These are phyloP conservation scores for Oxygymnocypris stewartii DNA, from an alignment of 2,113 vertebrate genomes.

Conservation along the genomic window DNA sequence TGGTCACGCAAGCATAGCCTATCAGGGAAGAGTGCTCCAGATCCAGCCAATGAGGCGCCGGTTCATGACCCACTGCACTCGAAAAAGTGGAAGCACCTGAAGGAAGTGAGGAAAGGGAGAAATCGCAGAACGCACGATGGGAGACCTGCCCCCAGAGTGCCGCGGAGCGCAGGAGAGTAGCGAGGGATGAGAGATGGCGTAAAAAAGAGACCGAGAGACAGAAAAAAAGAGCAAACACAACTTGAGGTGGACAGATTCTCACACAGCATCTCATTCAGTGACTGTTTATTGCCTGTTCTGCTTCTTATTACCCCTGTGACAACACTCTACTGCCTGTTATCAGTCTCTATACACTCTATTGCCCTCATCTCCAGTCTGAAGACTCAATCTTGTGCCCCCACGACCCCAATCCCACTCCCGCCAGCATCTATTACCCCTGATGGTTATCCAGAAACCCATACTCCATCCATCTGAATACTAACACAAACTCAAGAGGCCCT, in stretches of 20 bases:
- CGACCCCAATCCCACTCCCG: constrained; percentile 20
- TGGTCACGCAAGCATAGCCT: constrained; percentile 77
- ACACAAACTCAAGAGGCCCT: constrained; percentile 13
- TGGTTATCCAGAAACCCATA: neutral
- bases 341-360: constrained; percentile 24
- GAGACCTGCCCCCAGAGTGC: constrained; percentile 80
- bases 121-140: constrained; percentile 84
- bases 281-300: constrained; percentile 68
- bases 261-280: constrained; percentile 67
- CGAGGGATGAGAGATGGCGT: constrained; percentile 23
- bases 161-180: constrained; percentile 84
- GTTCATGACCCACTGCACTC: constrained; percentile 59
- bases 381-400: constrained; percentile 22
- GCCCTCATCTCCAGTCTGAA: constrained; percentile 9
- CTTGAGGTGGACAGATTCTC: constrained; percentile 53
- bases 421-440: constrained; percentile 23
- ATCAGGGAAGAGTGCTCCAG: constrained; percentile 63
- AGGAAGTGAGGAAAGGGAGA: constrained; percentile 81
- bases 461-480: constrained; percentile 2
- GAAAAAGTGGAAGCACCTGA: constrained; percentile 79
- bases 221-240: constrained; percentile 38
- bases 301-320: constrained; percentile 11
- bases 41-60: constrained; percentile 51
- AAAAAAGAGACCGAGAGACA: constrained; percentile 51
- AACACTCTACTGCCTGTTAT: constrained; percentile 4